Evolutionary conservation across 2,888 invertebrate species (phyloP).

Genomic region (Ametastegia equiseti): DNA sequence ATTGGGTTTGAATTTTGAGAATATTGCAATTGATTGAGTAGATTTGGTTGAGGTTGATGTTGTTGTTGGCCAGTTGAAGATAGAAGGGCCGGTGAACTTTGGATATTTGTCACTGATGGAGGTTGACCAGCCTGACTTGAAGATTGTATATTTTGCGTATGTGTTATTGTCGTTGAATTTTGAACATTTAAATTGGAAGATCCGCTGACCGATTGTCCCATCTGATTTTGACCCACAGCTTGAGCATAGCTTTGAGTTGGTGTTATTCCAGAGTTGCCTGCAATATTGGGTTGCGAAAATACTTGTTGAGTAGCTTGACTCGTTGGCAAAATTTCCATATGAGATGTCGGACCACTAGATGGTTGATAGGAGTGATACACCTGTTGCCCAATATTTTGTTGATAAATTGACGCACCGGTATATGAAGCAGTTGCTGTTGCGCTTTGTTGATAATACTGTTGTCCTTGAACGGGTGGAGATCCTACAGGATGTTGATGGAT

Average conservation of each 20-base stretch:
- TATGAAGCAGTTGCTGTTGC: conserved; percentile 59
- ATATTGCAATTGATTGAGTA: conserved; percentile 68
- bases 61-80: conserved; percentile 61
- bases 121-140: conserved; percentile 57
- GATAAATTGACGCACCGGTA: conserved; percentile 62
- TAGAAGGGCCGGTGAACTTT: conserved; percentile 59
- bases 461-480: conserved; percentile 66
- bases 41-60: conserved; percentile 64
- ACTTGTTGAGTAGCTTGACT: conserved; percentile 60
- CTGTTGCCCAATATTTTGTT: conserved; percentile 66
- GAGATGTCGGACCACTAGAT: conserved; percentile 60
- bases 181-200: conserved; percentile 64
- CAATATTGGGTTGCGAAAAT: conserved; percentile 58
- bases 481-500: conserved; percentile 69
- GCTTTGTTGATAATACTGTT: conserved; percentile 67
- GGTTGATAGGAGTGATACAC: conserved; percentile 66
- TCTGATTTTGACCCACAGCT: conserved; percentile 61
- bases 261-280: conserved; percentile 52
- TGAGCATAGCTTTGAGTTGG: conserved; percentile 61
- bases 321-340: conserved; percentile 66
- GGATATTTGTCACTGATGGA: conserved; percentile 61
- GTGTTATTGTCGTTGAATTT: conserved; percentile 60
- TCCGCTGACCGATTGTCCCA: conserved; percentile 53
- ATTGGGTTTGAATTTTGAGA: conserved; percentile 61
- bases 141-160: conserved; percentile 62